phyloP scores from a whole-genome alignment of 2,888 invertebrate species.

The Augiades crinisus region DNA sequence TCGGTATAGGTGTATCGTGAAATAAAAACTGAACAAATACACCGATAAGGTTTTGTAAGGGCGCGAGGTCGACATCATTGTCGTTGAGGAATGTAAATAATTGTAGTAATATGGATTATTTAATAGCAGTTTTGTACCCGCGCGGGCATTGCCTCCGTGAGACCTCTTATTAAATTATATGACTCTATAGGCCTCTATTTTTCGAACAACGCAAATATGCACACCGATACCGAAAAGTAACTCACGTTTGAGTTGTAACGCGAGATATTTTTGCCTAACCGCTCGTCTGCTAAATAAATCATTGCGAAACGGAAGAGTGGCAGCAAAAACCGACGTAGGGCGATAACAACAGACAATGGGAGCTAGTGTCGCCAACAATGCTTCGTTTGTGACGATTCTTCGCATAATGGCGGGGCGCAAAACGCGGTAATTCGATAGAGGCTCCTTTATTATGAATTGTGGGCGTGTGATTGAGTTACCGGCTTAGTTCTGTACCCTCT shows the following conservation, averaged over 20 bases:
- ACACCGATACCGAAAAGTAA: background rate
- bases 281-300: constrained; percentile 49
- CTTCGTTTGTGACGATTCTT: constrained; percentile 80
- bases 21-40: constrained; percentile 79
- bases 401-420: constrained; percentile 74
- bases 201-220: background rate
- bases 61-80: constrained; percentile 65
- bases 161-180: too few species aligned
- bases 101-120: constrained; percentile 32
- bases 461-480: constrained; percentile 72
- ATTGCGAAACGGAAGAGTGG: constrained; percentile 64
- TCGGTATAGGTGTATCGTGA: constrained; percentile 68
- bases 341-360: constrained; percentile 77
- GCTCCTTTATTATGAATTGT: constrained; percentile 71
- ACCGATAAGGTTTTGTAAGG: constrained; percentile 75
- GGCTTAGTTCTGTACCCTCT: constrained; percentile 55
- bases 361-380: constrained; percentile 76
- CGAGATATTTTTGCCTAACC: constrained; percentile 36
- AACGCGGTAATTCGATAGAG: constrained; percentile 75
- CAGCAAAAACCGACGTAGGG: constrained; percentile 71
- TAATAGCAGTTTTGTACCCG: constrained; percentile 43
- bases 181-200: too few species aligned
- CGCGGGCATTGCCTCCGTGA: constrained; percentile 34
- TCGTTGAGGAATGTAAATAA: constrained; percentile 60
- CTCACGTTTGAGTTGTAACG: background rate